These are phyloP conservation scores for Rhabdomys dilectus DNA, from an alignment of 2,113 vertebrate genomes.

Conservation along the genomic window DNA sequence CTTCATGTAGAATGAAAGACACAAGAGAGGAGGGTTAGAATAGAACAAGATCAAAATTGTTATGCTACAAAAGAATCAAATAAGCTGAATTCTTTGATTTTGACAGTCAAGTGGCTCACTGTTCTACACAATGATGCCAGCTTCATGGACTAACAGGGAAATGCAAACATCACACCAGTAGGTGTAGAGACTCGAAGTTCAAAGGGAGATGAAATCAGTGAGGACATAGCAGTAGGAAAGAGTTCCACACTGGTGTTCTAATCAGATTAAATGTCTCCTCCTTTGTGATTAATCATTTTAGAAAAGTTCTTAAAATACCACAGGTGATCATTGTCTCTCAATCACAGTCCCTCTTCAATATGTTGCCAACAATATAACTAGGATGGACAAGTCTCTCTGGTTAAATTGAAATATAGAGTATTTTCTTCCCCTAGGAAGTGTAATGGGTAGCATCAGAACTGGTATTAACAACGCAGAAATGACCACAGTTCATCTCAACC, in stretches of 20 bases:
- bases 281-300: neutral
- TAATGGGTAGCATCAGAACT: neutral
- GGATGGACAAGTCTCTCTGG: neutral
- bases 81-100: neutral
- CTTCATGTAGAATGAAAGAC: neutral
- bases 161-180: neutral
- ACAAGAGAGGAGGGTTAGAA: no score
- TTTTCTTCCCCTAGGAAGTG: neutral
- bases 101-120: neutral
- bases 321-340: neutral
- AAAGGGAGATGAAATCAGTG: neutral
- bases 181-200: neutral
- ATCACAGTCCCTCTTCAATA: neutral
- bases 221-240: neutral
- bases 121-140: neutral
- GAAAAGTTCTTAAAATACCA: conserved; percentile 31
- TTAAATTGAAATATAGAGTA: neutral
- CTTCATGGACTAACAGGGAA: neutral
- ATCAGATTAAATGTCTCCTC: neutral
- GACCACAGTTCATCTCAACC: conserved; percentile 13
- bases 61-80: neutral
- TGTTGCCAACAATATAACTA: neutral
- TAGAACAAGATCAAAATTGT: neutral
- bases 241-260: neutral
- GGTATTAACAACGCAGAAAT: neutral